Evolutionary conservation across 1,140 invertebrate species (phyloP).

Genomic region (Sycobia sp.): DNA sequence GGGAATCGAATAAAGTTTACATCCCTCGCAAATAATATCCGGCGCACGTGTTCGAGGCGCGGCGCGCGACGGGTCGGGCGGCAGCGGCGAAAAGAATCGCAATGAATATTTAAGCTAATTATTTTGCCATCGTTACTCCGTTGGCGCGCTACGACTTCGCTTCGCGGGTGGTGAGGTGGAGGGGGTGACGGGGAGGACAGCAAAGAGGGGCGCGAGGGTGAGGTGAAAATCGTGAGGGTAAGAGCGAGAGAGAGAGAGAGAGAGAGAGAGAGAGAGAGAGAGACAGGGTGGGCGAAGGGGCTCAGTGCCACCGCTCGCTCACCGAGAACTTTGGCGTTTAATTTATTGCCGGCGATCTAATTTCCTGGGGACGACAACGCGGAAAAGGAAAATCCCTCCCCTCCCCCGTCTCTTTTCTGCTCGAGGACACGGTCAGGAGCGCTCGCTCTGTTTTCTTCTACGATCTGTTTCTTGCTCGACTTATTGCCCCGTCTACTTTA

Average conservation of each 20-base stretch:
- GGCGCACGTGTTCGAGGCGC: too few relatives aligned
- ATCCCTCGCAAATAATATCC: too few relatives aligned
- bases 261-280: not conserved
- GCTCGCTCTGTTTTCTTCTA: not conserved
- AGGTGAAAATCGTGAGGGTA: too few relatives aligned
- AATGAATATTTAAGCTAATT: slow-evolving; percentile 51
- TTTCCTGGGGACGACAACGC: slow-evolving; percentile 35
- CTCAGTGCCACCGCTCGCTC: too few relatives aligned
- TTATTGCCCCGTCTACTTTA: not conserved
- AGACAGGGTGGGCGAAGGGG: slow-evolving; percentile 23
- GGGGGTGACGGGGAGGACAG: too few relatives aligned
- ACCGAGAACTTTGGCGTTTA: slow-evolving; percentile 45
- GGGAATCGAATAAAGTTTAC: too few relatives aligned
- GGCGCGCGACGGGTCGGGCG: too few relatives aligned
- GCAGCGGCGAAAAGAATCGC: not conserved
- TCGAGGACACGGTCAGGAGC: not conserved
- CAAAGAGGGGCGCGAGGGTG: too few relatives aligned
- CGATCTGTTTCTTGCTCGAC: too few relatives aligned
- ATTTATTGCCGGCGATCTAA: slow-evolving; percentile 45
- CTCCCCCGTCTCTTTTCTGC: too few relatives aligned
- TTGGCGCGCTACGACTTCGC: too few relatives aligned
- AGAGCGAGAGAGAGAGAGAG: slow-evolving; percentile 2
- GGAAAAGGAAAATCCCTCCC: slow-evolving; percentile 25
- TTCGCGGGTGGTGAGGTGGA: too few relatives aligned
- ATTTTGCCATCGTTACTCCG: slow-evolving; percentile 44